A percentile compares a stretch with the other conserved stretches of the same genome.
Evolutionary conservation across 2,113 vertebrate species (phyloP).

Genomic region (Nematolebias whitei): DNA sequence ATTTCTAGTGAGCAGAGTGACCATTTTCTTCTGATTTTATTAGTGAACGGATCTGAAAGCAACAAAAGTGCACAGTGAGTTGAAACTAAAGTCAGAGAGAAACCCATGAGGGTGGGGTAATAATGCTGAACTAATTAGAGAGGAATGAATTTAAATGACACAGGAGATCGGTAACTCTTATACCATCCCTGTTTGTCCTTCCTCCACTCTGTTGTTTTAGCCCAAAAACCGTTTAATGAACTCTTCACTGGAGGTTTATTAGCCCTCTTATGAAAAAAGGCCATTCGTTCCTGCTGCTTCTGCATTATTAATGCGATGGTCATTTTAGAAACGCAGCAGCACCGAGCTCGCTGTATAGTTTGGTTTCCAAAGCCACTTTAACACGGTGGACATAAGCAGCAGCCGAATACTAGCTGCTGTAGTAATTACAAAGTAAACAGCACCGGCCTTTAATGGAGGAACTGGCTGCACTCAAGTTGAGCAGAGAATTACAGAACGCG

Average conservation of each 20-base stretch:
- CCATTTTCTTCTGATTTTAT: background rate
- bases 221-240: constrained; percentile 4
- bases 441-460: constrained; percentile 54
- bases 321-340: constrained; percentile 30
- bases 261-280: constrained; percentile 5
- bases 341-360: constrained; percentile 12
- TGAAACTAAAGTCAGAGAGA: background rate
- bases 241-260: constrained; percentile 37
- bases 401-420: constrained; percentile 21
- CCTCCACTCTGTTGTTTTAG: background rate
- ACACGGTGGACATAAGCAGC: constrained; percentile 36
- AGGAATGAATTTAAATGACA: constrained; percentile 15
- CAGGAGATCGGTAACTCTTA: background rate
- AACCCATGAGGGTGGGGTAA: background rate
- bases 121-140: background rate
- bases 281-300: constrained; percentile 24
- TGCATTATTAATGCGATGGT: constrained; percentile 59
- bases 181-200: background rate
- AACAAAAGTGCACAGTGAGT: background rate
- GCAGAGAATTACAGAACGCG: constrained; percentile 28
- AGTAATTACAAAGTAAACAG: constrained; percentile 61
- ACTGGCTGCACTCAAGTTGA: constrained; percentile 47
- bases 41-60: background rate
- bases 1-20: constrained; percentile 5
- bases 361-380: constrained; percentile 42